A percentile compares a stretch with the other conserved stretches of the same genome.
phyloP scores from a whole-genome alignment of 2,113 vertebrate genomes.

The Xenopus borealis region DNA sequence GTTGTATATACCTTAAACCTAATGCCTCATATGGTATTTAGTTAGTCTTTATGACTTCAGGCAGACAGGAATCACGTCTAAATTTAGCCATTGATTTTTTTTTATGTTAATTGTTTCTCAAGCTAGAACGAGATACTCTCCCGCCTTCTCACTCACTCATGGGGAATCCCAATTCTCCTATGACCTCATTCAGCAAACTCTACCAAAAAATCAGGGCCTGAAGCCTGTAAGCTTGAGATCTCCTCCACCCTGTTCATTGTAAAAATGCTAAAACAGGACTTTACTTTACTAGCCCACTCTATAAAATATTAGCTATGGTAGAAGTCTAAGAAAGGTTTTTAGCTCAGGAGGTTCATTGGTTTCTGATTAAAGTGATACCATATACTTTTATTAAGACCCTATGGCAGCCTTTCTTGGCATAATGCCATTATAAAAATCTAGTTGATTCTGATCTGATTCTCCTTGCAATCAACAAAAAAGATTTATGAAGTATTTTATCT shows the following conservation, averaged over 20 bases:
- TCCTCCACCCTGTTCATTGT: slow-evolving; percentile 27
- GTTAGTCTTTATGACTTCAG: too few relatives aligned
- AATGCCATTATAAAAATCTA: too few relatives aligned
- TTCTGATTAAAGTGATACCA: slow-evolving; percentile 2
- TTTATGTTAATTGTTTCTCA: slow-evolving; percentile 34
- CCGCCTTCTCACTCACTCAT: slow-evolving; percentile 26
- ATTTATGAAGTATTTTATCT: too few relatives aligned
- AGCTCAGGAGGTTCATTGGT: not conserved
- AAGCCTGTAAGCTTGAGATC: slow-evolving; percentile 14
- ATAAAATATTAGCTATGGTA: slow-evolving; percentile 1
- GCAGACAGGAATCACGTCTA: slow-evolving; percentile 2
- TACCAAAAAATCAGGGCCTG: slow-evolving; percentile 10
- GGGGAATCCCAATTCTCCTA: slow-evolving; percentile 39
- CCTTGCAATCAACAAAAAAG: too few relatives aligned
- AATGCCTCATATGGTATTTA: too few relatives aligned
- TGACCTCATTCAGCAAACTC: slow-evolving; percentile 30
- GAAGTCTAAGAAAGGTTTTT: not conserved
- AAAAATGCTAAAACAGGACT: slow-evolving; percentile 32
- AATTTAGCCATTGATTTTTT: slow-evolving; percentile 26
- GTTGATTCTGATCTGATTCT: too few relatives aligned
- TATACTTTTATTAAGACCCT: not conserved
- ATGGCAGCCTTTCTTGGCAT: too few relatives aligned
- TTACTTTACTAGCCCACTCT: not conserved
- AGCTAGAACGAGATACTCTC: slow-evolving; percentile 1
- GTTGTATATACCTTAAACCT: too few relatives aligned